Evolutionary conservation across 2,113 vertebrate genomes (phyloP), one percentile per base, ranked within the genome.

Genomic region (Gambusia affinis): DNA sequence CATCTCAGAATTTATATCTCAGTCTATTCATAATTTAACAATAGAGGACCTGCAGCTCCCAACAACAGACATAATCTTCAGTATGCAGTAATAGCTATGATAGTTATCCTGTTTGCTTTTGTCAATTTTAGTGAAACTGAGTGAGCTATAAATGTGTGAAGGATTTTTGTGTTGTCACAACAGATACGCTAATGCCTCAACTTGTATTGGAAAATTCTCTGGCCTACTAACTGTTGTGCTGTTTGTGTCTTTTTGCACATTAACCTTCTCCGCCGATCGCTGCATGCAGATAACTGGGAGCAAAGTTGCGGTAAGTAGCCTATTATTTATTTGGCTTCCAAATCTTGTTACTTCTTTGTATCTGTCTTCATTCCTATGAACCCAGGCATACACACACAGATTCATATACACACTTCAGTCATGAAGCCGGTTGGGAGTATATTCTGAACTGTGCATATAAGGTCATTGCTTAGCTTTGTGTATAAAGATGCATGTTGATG

Each of bases 241-340:
- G 89, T 98, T 96, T 96, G 95, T 97, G 94, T 96, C 91, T 96
- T 96, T 97, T 96, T 88, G 95, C 94, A 95, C 95, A 93, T 95
- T 98, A 97, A 97, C 95, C 92, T 94, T 95, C 96, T 96, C 87
- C 94, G 94, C 95, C 97, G 97, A 93, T 95, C 93, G 91, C 96
- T 98, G 96, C 95, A 97, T 99, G 96, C 97, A 99, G 98, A 99
- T 98, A 96, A 96, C 96, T 94, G 98, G 97, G 95, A 98, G 96
- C 96, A 99, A 98, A 98, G 96, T 97, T 92, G 81, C 85, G 96
- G 97, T 99, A 95, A 99, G 97, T 99, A 97, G 87, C 70, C 87
- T 85, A 93, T 92, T 75, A 92, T 93, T 95, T 93, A 91, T 84
- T 93, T 89, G 75, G 80, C 89, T 91, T 92, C 72, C 86, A 73